These are phyloP conservation scores for Lethocerus indicus DNA, from an alignment of 1,140 invertebrate genomes.

Conservation along the genomic window DNA sequence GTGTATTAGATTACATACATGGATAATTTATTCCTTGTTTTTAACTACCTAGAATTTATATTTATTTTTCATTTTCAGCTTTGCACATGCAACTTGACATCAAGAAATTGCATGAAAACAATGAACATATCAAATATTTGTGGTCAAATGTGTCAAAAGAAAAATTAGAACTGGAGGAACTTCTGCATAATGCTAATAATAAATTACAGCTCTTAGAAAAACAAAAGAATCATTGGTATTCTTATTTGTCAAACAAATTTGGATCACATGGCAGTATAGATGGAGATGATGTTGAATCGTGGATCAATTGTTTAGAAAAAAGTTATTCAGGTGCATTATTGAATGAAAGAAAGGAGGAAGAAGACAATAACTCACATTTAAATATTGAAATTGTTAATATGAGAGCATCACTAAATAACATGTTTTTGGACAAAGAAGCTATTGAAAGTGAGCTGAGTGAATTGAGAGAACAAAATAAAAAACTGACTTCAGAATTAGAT, in stretches of 20 bases:
- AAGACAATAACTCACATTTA: background rate
- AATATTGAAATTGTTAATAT: background rate
- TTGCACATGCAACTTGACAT: constrained; percentile 6
- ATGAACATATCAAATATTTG: constrained; percentile 11
- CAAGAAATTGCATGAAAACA: constrained; percentile 11
- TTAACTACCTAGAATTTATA: background rate
- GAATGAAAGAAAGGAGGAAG: background rate
- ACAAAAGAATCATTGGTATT: background rate
- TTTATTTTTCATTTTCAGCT: constrained; percentile 1
- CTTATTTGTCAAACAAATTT: background rate
- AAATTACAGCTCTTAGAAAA: constrained; percentile 1
- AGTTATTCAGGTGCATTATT: background rate
- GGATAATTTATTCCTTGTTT: background rate
- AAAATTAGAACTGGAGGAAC: constrained; percentile 10
- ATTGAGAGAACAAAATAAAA: constrained; percentile 6
- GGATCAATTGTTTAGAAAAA: background rate
- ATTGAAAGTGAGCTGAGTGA: constrained; percentile 9
- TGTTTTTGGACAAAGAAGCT: constrained; percentile 9
- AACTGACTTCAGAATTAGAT: constrained; percentile 19
- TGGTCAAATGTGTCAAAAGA: constrained; percentile 9
- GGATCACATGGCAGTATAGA: background rate
- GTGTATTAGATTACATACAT: background rate
- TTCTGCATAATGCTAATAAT: background rate
- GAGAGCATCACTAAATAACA: background rate
- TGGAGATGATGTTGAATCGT: background rate